Evolutionary conservation across 2,888 invertebrate species (phyloP), one percentile per base, ranked within the genome.

Genomic region (Ormyrus rosae): DNA sequence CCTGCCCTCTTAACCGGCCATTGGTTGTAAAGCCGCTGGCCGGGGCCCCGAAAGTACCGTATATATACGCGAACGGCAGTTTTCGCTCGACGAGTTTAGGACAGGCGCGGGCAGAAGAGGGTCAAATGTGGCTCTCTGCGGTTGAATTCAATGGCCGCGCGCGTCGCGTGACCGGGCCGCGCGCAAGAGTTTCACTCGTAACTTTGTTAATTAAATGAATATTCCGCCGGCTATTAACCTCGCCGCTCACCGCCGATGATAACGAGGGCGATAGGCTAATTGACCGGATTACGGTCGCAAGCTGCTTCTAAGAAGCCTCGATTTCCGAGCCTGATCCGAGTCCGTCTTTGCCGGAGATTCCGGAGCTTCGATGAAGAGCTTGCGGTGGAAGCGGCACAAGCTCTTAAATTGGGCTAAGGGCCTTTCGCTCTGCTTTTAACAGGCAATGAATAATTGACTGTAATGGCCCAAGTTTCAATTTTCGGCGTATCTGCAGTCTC

Each of bases 171-270:
- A 72, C 60, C 5, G 3, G 48, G n/a, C 67, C 8, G 34, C 13
- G 34, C 13, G 11, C 65, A 70, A 64, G 13, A 78, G 51, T 75
- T 71, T 74, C 61, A n/a, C 72, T 6, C 13, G 69, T 60, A 75
- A 78, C 74, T 81, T 78, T 69, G 76, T 79, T 75, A 75, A 81
- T 79, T 79, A 75, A 78, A 76, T 75, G 74, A 76, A 70, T 75
- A 75, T 72, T 78, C 72, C 45, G 45, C 9, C 46, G 63, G 65
- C 77, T 73, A 73, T 73, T 73, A 51, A 13, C 64, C 34, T 50
- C 7, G 7, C 71, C 55, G n/a, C 9, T 10, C 8, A n/a, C 71
- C 51, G 53, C 67, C 68, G 53, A 6, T 61, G 63, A 63, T 78
- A 67, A 68, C 55, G 55, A 65, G 51, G 45, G 48, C n/a, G 72